These are phyloP conservation scores for Dromococcyx pavoninus DNA, from an alignment of 2,797 vertebrate species.

Conservation along the genomic window DNA sequence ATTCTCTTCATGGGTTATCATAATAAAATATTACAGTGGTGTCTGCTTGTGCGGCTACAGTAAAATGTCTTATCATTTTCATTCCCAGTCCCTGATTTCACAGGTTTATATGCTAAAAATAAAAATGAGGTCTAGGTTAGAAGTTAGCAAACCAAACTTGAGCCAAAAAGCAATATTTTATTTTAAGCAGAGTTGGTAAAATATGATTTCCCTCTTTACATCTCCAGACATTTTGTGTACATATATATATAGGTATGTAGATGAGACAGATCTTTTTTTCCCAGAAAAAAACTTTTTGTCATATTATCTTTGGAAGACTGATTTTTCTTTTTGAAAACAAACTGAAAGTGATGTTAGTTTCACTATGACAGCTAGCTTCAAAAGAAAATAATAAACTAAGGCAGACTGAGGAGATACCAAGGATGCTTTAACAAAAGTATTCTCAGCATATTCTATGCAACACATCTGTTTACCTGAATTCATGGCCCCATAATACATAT, in stretches of 20 bases:
- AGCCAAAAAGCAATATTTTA: neutral
- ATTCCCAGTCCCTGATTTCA: neutral
- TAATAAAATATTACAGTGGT: constrained; percentile 22
- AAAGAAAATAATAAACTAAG: neutral
- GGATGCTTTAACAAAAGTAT: neutral
- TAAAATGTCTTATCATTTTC: neutral
- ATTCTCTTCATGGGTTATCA: constrained; percentile 19
- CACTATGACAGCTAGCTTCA: neutral
- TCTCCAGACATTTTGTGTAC: neutral
- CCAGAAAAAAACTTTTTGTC: neutral
- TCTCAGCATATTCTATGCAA: neutral
- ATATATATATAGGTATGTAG: neutral
- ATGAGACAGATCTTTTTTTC: neutral
- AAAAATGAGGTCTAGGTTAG: neutral
- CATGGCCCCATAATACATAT: neutral
- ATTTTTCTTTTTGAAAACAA: neutral
- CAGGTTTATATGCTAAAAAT: neutral
- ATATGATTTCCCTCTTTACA: neutral
- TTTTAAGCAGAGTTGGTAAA: neutral
- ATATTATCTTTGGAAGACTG: neutral
- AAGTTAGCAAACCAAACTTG: neutral
- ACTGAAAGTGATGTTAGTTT: neutral
- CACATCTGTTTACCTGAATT: neutral
- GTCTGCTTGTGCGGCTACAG: neutral
- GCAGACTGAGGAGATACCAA: neutral